These are phyloP conservation scores for Xyrauchen texanus DNA, from an alignment of 2,113 vertebrate genomes.

Conservation along the genomic window DNA sequence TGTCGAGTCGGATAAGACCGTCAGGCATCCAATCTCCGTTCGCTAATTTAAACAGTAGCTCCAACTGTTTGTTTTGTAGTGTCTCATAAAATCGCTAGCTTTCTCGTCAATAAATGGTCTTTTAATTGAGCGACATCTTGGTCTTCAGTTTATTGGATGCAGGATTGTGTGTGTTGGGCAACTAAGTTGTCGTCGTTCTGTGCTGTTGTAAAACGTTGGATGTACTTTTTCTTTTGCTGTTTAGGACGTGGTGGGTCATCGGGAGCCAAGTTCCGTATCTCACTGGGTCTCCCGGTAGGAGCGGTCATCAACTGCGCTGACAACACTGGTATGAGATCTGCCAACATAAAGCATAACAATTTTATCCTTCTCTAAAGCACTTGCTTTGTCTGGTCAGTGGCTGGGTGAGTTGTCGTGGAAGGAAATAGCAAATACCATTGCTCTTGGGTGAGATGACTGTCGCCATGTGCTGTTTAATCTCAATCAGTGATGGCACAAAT, in stretches of 20 bases:
- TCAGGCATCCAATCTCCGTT: too few species aligned
- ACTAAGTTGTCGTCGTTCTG: too few species aligned
- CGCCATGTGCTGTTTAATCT: conserved; percentile 47
- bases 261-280: conserved; percentile 97
- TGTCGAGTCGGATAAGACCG: too few species aligned
- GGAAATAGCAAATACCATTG: conserved; percentile 50
- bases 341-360: rapidly evolving
- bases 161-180: neutral
- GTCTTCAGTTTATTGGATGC: too few species aligned
- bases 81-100: too few species aligned
- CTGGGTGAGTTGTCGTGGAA: conserved; percentile 57
- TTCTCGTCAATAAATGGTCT: too few species aligned
- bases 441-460: conserved; percentile 62
- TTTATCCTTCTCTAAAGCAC: conserved; percentile 56
- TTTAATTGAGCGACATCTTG: too few species aligned
- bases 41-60: too few species aligned
- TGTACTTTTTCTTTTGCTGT: neutral
- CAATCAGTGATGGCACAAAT: conserved; percentile 56
- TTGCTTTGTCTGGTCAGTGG: conserved; percentile 56
- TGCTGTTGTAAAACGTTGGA: neutral
- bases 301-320: conserved; percentile 98
- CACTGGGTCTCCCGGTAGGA: conserved; percentile 94
- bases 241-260: conserved; percentile 97
- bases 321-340: conserved; percentile 84
- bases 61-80: too few species aligned